phyloP scores from a whole-genome alignment of 2,113 vertebrate species.

The Deroptyus accipitrinus region DNA sequence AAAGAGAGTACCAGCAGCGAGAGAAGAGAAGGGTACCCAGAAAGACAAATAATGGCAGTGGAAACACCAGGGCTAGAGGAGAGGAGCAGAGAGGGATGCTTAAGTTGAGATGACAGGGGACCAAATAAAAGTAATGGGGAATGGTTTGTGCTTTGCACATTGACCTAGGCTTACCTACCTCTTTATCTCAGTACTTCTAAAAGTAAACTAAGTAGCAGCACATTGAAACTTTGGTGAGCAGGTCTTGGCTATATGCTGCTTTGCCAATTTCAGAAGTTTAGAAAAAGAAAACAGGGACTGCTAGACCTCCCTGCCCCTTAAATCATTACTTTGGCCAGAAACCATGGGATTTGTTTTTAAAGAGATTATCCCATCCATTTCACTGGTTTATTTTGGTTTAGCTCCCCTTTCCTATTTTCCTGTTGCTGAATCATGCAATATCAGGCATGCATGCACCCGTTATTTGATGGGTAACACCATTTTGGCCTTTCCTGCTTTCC shows the following conservation, averaged over 20 bases:
- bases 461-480: not conserved
- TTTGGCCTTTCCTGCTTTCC: not conserved
- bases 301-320: not conserved
- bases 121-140: not conserved
- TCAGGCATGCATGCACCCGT: not conserved
- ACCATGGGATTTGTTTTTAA: not conserved
- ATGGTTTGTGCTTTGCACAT: not conserved
- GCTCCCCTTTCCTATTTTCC: not conserved
- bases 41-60: not conserved
- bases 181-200: not conserved
- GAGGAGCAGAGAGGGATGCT: not conserved
- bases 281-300: not conserved
- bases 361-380: not conserved
- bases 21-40: not conserved
- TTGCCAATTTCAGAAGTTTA: not conserved
- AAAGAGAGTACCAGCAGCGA: not conserved
- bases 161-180: not conserved
- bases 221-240: not conserved
- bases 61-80: not conserved
- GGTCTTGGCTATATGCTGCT: not conserved
- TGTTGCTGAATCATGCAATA: not conserved
- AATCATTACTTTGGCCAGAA: not conserved
- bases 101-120: accelerated
- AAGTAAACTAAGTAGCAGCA: not conserved
- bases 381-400: not conserved